These are phyloP conservation scores for Tragelaphus buxtoni DNA, from an alignment of 2,113 vertebrate species.

Conservation along the genomic window DNA sequence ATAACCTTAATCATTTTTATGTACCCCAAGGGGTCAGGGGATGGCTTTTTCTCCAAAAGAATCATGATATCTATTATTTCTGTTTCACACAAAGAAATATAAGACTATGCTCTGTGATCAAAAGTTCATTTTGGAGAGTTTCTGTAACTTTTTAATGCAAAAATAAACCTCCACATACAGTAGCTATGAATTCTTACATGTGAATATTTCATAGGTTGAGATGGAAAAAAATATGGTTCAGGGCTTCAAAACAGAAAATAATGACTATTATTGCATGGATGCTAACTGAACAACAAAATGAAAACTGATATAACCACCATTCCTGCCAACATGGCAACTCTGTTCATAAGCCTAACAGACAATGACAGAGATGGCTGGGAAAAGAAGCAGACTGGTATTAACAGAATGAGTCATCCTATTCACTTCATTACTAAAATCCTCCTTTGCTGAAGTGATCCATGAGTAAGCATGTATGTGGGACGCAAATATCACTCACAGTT, in stretches of 20 bases:
- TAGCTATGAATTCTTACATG: neutral
- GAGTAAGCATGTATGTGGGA: neutral
- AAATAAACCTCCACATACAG: neutral
- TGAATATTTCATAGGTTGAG: neutral
- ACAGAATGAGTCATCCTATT: neutral
- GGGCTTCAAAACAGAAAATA: neutral
- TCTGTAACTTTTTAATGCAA: neutral
- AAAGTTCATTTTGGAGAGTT: neutral
- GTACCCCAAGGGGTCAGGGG: neutral
- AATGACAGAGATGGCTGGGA: neutral
- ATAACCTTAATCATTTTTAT: neutral
- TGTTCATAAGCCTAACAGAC: neutral
- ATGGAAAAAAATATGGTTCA: neutral
- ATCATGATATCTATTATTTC: neutral
- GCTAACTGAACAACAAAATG: neutral
- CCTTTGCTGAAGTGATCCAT: neutral
- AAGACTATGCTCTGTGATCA: neutral
- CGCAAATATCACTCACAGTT: neutral
- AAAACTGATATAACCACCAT: neutral
- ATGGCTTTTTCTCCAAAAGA: neutral
- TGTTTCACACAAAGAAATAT: neutral
- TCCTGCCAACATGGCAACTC: neutral
- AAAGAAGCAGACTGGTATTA: neutral
- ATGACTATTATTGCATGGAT: neutral
- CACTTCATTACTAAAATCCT: neutral